phyloP scores from a whole-genome alignment of 2,888 invertebrate species.

The Lithophane socia region DNA sequence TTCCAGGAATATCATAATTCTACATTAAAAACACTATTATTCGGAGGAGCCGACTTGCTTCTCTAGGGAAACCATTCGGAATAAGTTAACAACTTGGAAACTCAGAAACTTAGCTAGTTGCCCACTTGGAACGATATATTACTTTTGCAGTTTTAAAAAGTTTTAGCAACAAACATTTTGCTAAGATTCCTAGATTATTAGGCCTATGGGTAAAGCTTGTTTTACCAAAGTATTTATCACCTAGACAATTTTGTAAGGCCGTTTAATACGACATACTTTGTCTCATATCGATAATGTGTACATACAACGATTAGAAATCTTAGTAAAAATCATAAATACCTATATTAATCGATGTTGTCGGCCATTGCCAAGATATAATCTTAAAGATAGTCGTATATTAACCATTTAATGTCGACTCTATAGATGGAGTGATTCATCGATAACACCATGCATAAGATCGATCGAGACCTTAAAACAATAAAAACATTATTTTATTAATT shows the following conservation, averaged over 20 bases:
- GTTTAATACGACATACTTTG: not conserved
- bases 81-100: constrained; percentile 37
- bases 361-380: not conserved
- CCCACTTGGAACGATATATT: constrained; percentile 29
- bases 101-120: constrained; percentile 33
- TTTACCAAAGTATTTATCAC: not conserved
- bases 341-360: not conserved
- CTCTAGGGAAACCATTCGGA: constrained; percentile 27
- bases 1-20: constrained; percentile 15
- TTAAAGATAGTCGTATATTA: not conserved
- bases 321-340: not conserved
- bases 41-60: constrained; percentile 27
- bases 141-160: constrained; percentile 33
- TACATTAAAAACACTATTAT: constrained; percentile 30
- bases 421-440: not conserved
- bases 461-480: not conserved
- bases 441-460: not conserved
- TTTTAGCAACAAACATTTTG: constrained; percentile 9
- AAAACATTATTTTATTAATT: constrained; percentile 1
- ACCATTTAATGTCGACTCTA: not conserved
- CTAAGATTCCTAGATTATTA: constrained; percentile 7
- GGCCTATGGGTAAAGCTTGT: not conserved
- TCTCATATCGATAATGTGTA: not conserved
- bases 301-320: not conserved
- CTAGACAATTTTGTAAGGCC: not conserved